Base-by-base conservation (phyloP, 2,888 invertebrate genomes). In the Spialia ferax region DNA sequence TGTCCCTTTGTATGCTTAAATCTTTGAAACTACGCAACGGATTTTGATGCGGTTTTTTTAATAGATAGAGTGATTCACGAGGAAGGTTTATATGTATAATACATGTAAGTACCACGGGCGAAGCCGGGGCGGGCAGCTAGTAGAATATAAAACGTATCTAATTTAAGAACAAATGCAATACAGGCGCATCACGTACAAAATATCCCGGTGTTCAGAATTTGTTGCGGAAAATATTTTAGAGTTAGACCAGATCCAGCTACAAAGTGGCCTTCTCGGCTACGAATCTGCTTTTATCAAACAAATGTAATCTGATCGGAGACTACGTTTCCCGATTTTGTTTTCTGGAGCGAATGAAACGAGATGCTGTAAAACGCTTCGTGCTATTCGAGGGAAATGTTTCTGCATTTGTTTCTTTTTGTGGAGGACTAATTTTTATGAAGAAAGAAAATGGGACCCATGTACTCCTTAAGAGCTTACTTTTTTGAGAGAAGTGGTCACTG, bases 291-390 rank as follows among this genome's bases (percentile, higher is more conserved):
- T 59, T 65, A 52, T 65, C 59, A 50, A 59, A 59, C 65, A 57
- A 65, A 65, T 52, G 65, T 65, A 60, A 65, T 65, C 52, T 59
- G 59, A 65, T 65, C 52, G 42, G 38, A 65, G 52, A 35, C 65
- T 59, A 65, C 65, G 18, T 59, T 65, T 29, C 59, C 52, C 59
- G 52, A 42, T 65, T 59, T 60, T 65, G 52, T 65, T 57, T 57
- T 29, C 52, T 35, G 38, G 42, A 59, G 52, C 59, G 42, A 29
- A 59, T 38, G 29, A 59, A 59, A 52, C 29, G 42, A 26, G 23
- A 42, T n/a, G 26, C 22, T 59, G 52, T 52, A 62, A 52, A 50
- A 35, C 10, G 38, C n/a, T 18, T 4, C 29, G 32, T 18, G 55
- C 8, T 55, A n/a, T 15, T 15, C 15, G 55, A 55, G n/a, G 13